phyloP scores from a whole-genome alignment of 2,113 vertebrate genomes.

The Myrmecobius fasciatus region DNA sequence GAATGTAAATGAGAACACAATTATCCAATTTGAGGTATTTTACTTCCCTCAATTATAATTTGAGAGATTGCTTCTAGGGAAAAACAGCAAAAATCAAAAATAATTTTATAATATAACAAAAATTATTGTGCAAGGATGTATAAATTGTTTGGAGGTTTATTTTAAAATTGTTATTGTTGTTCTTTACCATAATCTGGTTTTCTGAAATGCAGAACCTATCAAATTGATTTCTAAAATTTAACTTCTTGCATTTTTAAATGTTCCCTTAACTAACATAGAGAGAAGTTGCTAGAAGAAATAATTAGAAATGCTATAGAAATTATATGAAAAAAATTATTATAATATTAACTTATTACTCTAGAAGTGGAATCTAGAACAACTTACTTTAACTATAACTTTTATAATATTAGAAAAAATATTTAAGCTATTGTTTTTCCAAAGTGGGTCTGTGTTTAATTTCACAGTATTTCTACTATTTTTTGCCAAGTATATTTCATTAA shows the following conservation, averaged over 20 bases:
- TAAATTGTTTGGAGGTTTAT: not conserved
- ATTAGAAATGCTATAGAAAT: constrained; percentile 46
- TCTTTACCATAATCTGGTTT: constrained; percentile 43
- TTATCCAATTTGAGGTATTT: constrained; percentile 97
- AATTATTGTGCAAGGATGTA: constrained; percentile 48
- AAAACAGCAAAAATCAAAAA: constrained; percentile 23
- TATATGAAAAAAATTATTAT: constrained; percentile 18
- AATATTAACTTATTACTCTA: constrained; percentile 19
- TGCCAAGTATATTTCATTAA: constrained; percentile 62
- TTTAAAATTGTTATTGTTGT: not conserved
- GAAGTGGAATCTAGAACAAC: constrained; percentile 3
- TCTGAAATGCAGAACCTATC: constrained; percentile 18
- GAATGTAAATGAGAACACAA: constrained; percentile 96
- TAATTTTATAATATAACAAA: constrained; percentile 44
- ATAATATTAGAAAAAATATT: not conserved
- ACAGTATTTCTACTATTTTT: constrained; percentile 67
- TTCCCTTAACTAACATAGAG: not conserved
- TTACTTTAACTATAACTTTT: constrained; percentile 7
- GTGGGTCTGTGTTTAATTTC: constrained; percentile 5
- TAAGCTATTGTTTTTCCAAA: constrained; percentile 42
- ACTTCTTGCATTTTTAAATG: constrained; percentile 40
- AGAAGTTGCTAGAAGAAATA: constrained; percentile 45
- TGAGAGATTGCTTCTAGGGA: constrained; percentile 11
- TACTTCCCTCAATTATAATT: constrained; percentile 56
- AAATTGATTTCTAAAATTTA: constrained; percentile 50